Evolutionary conservation across 1,140 invertebrate species (phyloP).

Genomic region (Muscidifurax raptorellus): DNA sequence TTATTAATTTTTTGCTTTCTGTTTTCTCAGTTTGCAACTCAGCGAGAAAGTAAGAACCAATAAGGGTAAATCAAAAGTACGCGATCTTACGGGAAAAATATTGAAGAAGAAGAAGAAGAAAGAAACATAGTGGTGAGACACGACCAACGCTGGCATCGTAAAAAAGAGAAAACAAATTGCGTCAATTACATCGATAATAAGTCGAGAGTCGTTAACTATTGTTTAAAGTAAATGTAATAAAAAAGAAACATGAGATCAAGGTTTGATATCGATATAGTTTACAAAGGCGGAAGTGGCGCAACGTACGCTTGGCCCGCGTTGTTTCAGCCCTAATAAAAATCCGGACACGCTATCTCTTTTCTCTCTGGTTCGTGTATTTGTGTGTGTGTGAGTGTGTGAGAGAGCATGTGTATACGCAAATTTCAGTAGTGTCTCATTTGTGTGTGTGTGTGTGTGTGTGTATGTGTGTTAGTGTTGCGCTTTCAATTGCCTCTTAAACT

Average conservation of each 20-base stretch:
- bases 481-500: slow-evolving; percentile 23
- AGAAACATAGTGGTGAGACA: slow-evolving; percentile 60
- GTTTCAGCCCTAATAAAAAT: slow-evolving; percentile 47
- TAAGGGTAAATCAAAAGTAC: slow-evolving; percentile 39
- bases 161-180: slow-evolving; percentile 48
- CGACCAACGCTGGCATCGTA: slow-evolving; percentile 61
- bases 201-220: slow-evolving; percentile 60
- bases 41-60: slow-evolving; percentile 35
- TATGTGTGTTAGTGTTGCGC: background rate
- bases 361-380: slow-evolving; percentile 19
- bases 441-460: background rate
- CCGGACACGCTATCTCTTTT: slow-evolving; percentile 46
- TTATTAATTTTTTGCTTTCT: background rate
- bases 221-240: slow-evolving; percentile 68
- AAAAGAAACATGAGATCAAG: slow-evolving; percentile 69
- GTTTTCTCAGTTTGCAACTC: background rate
- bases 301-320: slow-evolving; percentile 24
- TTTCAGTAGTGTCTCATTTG: background rate
- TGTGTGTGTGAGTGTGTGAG: background rate
- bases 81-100: slow-evolving; percentile 33
- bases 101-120: slow-evolving; percentile 58
- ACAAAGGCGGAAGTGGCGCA: slow-evolving; percentile 60
- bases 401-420: background rate
- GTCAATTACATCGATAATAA: slow-evolving; percentile 58
- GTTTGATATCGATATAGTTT: slow-evolving; percentile 67